Evolutionary conservation across 64 coral and sea anemone species (phyloP), one percentile per base, ranked within the genome.

Genomic region (Porites australiensis): DNA sequence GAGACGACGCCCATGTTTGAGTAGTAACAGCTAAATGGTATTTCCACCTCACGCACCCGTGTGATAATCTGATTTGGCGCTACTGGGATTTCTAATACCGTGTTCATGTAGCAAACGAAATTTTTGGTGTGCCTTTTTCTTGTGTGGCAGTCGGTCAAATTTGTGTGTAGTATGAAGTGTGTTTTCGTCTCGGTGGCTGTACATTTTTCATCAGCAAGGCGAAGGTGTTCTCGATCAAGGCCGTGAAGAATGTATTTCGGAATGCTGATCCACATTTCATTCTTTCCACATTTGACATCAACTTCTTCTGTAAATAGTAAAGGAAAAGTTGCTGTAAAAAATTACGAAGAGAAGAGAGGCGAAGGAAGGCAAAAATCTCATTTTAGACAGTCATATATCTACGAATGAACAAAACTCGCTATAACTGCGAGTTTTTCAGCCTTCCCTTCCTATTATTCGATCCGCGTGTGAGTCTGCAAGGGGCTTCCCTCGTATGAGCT

Each of bases 61-160:
- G 49, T 54, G 47, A 94, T 89, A 9, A 89, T 73, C 59, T 79
- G 70, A 67, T 51, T 8, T 12, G 45, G 51, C 55, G 54, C 54
- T 16, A 89, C 16, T 51, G 88, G 75, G 52, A 80, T 88, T 55
- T 94, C 79, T 20, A 89, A 57, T 15, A 94, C 92, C 59, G 80
- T 79, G 92, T 94, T 94, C 13, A 63, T 77, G 70, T 94, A 94
- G 13, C 21, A 73, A n/a, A 94, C 66, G 23, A 94, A 76, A 47
- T 75, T 59, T 13, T 87, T 65, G n/a, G 92, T 89, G 71, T 94
- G 92, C 18, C 64, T 94, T 74, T 13, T 64, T 3, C 44, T 21
- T 64, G 92, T 94, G 16, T 82, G 68, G 52, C 92, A 94, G 11
- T 77, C 79, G 7, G 87, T 94, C 37, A 94, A 50, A 21, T 89